Base-by-base conservation (phyloP, 2,113 vertebrate genomes). In the Lycocorax pyrrhopterus region DNA sequence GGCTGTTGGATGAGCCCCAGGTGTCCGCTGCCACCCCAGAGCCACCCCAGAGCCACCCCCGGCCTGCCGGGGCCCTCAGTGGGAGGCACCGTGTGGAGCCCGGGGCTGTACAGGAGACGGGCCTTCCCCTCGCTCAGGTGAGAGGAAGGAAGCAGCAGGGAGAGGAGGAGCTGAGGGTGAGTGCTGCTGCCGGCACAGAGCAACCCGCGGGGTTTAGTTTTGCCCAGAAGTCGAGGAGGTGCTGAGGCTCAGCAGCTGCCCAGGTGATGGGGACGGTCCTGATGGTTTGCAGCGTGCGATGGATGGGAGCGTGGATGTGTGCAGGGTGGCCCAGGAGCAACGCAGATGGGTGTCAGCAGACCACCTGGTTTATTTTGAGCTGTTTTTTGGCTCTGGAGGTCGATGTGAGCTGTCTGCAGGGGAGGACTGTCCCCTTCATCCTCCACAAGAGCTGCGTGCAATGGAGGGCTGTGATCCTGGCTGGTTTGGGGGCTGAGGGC, bases 251-350 rank as follows among this genome's bases (percentile, higher is more conserved):
- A 3, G 72, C 52, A 16, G 53, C 56, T 33, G 63, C 18, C 26
- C 37, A 25, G 94, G 94, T 94, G 79, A 51, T 0, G 21, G 37
- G 37, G 52, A 7, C 22, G 39, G 43, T 29, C 13, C 32, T 1
- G 15, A 2, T 3, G 4, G 30, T 27, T 21, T 16, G 33, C 4
- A 3, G 32, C 0, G 0, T 9, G 55, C 0, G 3, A 2, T 19
- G 55, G 11, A 1, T 10, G 84, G 58, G 16, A 30, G 18, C 0
- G 2, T 5, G 30, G 59, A 3, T 43, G 37, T 4, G n/a, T 5
- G 20, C 6, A 32, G 30, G 23, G 16, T 27, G 93, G 26, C 29
- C 46, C 19, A 12, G 23, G 39, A 52, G 55, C 16, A 7, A 47
- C 29, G 68, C 39, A 25, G 43, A 21, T 27, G 25, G 29, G 6